phyloP scores from a whole-genome alignment of 2,113 vertebrate species.

The Tyto alba region DNA sequence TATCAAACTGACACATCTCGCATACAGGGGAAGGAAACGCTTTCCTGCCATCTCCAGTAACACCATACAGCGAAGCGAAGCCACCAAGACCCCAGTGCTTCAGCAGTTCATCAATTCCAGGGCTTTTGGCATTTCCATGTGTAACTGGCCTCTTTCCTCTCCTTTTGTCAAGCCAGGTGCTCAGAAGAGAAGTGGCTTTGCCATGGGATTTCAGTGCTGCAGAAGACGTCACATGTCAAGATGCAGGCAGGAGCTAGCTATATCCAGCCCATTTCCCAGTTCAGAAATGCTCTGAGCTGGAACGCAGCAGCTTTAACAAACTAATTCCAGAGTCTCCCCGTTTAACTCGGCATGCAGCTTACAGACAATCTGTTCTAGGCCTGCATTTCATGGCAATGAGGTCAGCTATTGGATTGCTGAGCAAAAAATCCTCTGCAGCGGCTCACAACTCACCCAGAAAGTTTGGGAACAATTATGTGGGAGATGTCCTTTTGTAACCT shows the following conservation, averaged over 20 bases:
- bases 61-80: background rate
- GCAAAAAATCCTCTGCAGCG: background rate
- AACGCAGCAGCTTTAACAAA: background rate
- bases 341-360: background rate
- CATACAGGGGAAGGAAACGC: background rate
- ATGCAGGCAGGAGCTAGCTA: background rate
- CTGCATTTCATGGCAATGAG: conserved; percentile 28
- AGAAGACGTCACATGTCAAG: background rate
- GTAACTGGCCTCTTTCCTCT: background rate
- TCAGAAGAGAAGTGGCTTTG: background rate
- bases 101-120: background rate
- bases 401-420: conserved; percentile 4
- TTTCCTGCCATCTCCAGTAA: background rate
- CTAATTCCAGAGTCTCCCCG: background rate
- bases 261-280: background rate
- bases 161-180: background rate
- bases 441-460: conserved; percentile 35
- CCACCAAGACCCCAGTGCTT: background rate
- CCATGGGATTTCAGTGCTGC: background rate
- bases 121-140: background rate
- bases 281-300: background rate
- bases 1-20: background rate
- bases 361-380: background rate
- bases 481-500: background rate
- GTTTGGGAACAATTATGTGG: background rate